Percentiles rank a stretch among this genome's conserved stretches.
Conservation (phyloP, 2,113 vertebrate species). For the Oryzias celebensis region DNA sequence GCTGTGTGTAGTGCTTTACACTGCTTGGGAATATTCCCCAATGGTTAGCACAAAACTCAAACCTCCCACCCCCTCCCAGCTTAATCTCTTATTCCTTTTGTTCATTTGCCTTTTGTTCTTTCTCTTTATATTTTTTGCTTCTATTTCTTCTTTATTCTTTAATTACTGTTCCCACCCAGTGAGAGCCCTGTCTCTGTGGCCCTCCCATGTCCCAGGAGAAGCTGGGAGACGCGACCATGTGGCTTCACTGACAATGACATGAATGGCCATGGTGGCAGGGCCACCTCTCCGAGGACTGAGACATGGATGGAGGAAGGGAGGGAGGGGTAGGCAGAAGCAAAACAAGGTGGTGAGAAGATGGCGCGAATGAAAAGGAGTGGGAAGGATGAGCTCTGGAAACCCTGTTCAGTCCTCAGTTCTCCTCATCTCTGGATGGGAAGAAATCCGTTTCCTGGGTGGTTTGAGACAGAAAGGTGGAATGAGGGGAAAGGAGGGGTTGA, state of each 20-base stretch:
- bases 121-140: slow-evolving; percentile 71
- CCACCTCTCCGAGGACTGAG: slow-evolving; percentile 71
- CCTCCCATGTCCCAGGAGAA: slow-evolving; percentile 66
- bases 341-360: slow-evolving; percentile 52
- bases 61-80: slow-evolving; percentile 45
- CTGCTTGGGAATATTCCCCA: slow-evolving; percentile 69
- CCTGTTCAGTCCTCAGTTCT: slow-evolving; percentile 59
- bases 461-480: slow-evolving; percentile 55
- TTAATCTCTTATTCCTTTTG: slow-evolving; percentile 79
- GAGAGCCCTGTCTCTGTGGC: slow-evolving; percentile 56
- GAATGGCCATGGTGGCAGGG: slow-evolving; percentile 72
- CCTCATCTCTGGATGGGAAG: slow-evolving; percentile 45
- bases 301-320: slow-evolving; percentile 27
- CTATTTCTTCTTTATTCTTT: slow-evolving; percentile 76
- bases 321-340: slow-evolving; percentile 22
- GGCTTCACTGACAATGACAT: slow-evolving; percentile 74
- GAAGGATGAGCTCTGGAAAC: slow-evolving; percentile 69
- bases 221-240: slow-evolving; percentile 72
- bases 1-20: slow-evolving; percentile 56
- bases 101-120: slow-evolving; percentile 78
- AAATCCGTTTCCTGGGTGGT: slow-evolving; percentile 72
- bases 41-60: slow-evolving; percentile 66
- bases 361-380: slow-evolving; percentile 68
- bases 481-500: slow-evolving; percentile 42
- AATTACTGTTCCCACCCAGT: slow-evolving; percentile 78